phyloP scores from a whole-genome alignment of 1,140 invertebrate species.

The Pseudomyrmex dendroicus region DNA sequence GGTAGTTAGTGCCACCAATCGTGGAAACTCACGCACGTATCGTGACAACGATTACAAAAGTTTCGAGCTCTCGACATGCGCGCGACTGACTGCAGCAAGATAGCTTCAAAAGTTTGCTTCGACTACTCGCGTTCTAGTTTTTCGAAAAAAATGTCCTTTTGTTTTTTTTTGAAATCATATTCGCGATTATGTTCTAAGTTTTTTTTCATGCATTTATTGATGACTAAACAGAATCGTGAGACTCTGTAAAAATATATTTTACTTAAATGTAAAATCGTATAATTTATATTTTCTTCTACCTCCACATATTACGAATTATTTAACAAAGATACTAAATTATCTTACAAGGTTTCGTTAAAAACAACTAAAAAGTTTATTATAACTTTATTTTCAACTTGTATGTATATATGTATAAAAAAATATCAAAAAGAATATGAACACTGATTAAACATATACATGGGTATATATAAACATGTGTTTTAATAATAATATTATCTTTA shows the following conservation, averaged over 20 bases:
- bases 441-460: not conserved
- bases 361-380: no score
- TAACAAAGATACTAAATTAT: not conserved
- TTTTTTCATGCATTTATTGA: not conserved
- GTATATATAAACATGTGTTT: not conserved
- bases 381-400: no score
- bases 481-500: not conserved
- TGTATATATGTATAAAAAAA: no score
- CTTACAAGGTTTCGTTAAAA: not conserved
- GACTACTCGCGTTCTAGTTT: not conserved
- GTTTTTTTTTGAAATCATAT: not conserved
- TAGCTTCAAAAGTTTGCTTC: not conserved
- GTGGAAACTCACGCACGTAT: slow-evolving; percentile 19
- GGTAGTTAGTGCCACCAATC: not conserved
- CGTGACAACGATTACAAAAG: not conserved
- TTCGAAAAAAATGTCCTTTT: not conserved
- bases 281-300: not conserved
- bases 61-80: not conserved
- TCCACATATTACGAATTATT: not conserved
- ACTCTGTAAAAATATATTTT: not conserved
- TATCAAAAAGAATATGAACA: no score
- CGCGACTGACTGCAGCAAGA: not conserved
- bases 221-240: not conserved
- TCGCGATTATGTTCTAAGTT: not conserved
- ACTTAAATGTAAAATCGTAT: not conserved